phyloP scores from a whole-genome alignment of 2,113 vertebrate genomes.

The Centropristis striata region DNA sequence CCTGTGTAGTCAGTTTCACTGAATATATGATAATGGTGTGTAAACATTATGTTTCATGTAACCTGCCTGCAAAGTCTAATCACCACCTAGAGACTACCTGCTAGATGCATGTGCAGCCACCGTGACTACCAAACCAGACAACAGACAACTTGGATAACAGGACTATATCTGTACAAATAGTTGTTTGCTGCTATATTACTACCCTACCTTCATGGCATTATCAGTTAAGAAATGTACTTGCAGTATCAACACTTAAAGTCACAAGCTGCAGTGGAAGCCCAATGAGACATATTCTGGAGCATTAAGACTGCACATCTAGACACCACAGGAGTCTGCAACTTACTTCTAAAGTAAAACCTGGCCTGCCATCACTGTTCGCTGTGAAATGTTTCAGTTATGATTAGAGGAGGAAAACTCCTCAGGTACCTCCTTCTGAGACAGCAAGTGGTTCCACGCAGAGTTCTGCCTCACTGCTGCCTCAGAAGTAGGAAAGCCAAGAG shows the following conservation, averaged over 20 bases:
- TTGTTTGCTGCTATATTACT: too few relatives aligned
- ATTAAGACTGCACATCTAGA: slow-evolving; percentile 16
- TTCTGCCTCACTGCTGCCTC: slow-evolving; percentile 22
- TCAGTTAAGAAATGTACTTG: background rate
- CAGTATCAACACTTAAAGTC: background rate
- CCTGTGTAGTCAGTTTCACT: too few relatives aligned
- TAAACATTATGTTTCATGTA: too few relatives aligned
- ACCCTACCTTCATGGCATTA: background rate
- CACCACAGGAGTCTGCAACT: slow-evolving; percentile 3
- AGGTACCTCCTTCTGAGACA: slow-evolving; percentile 13
- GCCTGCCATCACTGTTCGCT: background rate
- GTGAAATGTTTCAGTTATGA: slow-evolving; percentile 29
- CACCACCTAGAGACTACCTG: too few relatives aligned
- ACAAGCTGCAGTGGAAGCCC: background rate
- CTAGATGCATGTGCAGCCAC: too few relatives aligned
- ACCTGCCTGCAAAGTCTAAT: too few relatives aligned
- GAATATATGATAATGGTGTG: too few relatives aligned
- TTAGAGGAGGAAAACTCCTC: slow-evolving; percentile 27
- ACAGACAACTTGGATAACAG: too few relatives aligned
- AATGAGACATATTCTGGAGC: background rate
- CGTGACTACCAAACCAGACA: too few relatives aligned
- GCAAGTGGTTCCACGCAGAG: slow-evolving; percentile 11
- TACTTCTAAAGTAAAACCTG: background rate
- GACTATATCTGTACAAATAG: too few relatives aligned
- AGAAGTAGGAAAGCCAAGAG: slow-evolving; percentile 20